Conservation (phyloP, 2,113 vertebrate species). For the Tyto alba region DNA sequence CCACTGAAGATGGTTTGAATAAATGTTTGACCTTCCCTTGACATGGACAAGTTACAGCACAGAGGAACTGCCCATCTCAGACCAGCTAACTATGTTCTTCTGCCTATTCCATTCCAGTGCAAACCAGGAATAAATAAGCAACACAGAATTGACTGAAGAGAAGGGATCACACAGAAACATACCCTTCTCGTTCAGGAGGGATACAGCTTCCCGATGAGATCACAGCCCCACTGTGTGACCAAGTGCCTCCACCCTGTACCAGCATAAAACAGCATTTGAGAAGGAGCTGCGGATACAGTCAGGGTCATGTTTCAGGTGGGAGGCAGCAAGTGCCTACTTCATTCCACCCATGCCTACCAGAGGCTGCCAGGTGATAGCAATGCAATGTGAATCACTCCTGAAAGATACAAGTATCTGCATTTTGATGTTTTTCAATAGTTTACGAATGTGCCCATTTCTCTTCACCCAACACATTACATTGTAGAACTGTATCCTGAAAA, state of each 20-base stretch:
- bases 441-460: background rate
- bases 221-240: background rate
- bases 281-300: background rate
- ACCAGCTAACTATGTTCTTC: background rate
- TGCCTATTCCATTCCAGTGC: background rate
- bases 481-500: background rate
- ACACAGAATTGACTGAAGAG: background rate
- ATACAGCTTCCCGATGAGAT: background rate
- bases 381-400: background rate
- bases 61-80: background rate
- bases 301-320: background rate
- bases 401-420: background rate
- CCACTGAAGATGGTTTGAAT: background rate
- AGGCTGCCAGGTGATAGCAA: background rate
- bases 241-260: background rate
- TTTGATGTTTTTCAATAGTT: background rate
- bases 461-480: background rate
- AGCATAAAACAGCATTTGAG: background rate
- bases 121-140: background rate
- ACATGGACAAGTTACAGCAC: background rate
- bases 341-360: background rate
- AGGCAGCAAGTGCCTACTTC: background rate
- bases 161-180: background rate
- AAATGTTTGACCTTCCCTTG: background rate
- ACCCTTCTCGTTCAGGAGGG: rapidly evolving